phyloP scores from a whole-genome alignment of 2,888 invertebrate species.

The Ethmia dodecea region DNA sequence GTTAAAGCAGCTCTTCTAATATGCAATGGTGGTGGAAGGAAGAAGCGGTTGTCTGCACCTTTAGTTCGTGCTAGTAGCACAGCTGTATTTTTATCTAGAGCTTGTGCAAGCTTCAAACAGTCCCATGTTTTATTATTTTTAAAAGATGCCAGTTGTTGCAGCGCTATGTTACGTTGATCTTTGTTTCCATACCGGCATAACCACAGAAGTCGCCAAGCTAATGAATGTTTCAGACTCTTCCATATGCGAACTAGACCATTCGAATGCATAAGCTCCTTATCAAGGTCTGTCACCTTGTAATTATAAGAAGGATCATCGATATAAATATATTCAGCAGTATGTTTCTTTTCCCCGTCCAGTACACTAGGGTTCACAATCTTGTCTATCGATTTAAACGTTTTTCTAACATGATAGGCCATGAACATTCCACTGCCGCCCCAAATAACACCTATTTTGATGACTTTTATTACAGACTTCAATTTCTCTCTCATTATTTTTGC shows the following conservation, averaged over 20 bases:
- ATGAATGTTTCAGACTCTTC: slow-evolving; percentile 80
- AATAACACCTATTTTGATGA: slow-evolving; percentile 45
- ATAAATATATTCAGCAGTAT: slow-evolving; percentile 61
- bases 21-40: slow-evolving; percentile 82
- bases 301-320: slow-evolving; percentile 62
- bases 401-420: slow-evolving; percentile 44
- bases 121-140: slow-evolving; percentile 83
- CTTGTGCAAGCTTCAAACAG: slow-evolving; percentile 86
- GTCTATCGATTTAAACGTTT: slow-evolving; percentile 39
- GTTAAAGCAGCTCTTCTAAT: slow-evolving; percentile 53
- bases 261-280: slow-evolving; percentile 37
- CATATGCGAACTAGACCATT: slow-evolving; percentile 64
- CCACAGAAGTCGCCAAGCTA: slow-evolving; percentile 82
- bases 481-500: too few species aligned
- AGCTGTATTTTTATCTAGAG: slow-evolving; percentile 86
- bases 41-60: slow-evolving; percentile 84
- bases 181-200: slow-evolving; percentile 81
- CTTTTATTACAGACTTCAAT: too few species aligned
- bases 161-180: slow-evolving; percentile 79
- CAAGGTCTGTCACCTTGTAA: slow-evolving; percentile 43
- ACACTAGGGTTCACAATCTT: slow-evolving; percentile 56
- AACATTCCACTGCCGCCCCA: slow-evolving; percentile 41
- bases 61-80: slow-evolving; percentile 85
- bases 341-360: slow-evolving; percentile 58
- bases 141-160: slow-evolving; percentile 80